Evolutionary conservation across 2,113 vertebrate genomes (phyloP), one percentile per base, ranked within the genome.

Genomic region (Oceanodroma tethys): DNA sequence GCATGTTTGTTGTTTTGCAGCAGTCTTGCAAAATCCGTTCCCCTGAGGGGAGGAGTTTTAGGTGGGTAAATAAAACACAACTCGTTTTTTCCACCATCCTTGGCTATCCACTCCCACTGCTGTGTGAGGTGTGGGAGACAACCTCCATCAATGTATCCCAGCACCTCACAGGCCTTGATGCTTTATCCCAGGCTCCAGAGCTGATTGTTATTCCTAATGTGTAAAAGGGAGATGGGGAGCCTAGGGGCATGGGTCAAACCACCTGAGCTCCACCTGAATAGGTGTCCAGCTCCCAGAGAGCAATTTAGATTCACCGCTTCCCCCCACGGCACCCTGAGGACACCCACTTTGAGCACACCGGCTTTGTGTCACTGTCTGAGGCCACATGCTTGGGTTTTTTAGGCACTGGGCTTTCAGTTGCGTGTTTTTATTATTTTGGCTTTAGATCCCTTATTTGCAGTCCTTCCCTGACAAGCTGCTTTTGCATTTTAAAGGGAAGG

Each of bases 401-500:
- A 94, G 91, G 82, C 94, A 48, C 82, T 83, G 88, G 75, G 84
- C 94, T 97, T 96, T 97, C 86, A 89, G 73, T 93, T 97, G 32
- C 1, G 0, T 93, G 86, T 38, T 95, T 96, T 96, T 96, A 97
- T 96, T 96, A 96, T 91, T 96, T 96, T 96, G 93, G 87, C 89
- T 91, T 96, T 71, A 82, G 78, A 94, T 96, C 70, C 87, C 88
- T 93, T 96, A 88, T 96, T 96, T 95, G 93, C 81, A 96, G 95
- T 95, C 96, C 87, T 96, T 92, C 93, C 71, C 87, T 96, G 91
- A 90, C 95, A 93, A 81, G 92, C 96, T 90, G 96, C 81, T 96
- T 96, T 96, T 94, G 96, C 95, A 95, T 97, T 96, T 96, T 97
- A 97, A 97, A 96, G 81, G 96, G 81, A 87, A 94, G 74, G 92